Conservation (phyloP, 2,113 vertebrate species). For the Leptobrachium ailaonicum region DNA sequence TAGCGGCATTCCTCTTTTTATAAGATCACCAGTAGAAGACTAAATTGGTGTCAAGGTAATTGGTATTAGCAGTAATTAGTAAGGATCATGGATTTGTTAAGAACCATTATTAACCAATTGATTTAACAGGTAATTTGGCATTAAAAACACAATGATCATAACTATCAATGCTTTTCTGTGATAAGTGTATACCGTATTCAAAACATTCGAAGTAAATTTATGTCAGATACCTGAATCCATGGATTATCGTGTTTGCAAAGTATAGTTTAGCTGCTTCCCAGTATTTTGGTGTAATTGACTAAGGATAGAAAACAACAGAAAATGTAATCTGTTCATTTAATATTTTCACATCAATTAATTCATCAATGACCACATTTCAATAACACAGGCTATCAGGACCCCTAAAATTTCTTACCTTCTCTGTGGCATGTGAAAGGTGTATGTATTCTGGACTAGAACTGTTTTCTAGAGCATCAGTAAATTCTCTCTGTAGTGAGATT, state of each 20-base stretch:
- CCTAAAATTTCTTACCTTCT: neutral
- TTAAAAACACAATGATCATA: too few species aligned
- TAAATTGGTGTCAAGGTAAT: too few species aligned
- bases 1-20: too few species aligned
- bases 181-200: too few species aligned
- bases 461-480: neutral
- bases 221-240: slow-evolving; percentile 28
- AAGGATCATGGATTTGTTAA: too few species aligned
- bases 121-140: too few species aligned
- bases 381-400: too few species aligned
- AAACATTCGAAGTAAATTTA: neutral
- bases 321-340: too few species aligned
- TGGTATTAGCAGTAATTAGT: too few species aligned
- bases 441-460: neutral
- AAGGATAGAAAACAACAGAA: neutral
- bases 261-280: neutral
- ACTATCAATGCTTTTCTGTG: too few species aligned
- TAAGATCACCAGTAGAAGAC: too few species aligned
- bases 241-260: neutral
- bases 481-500: neutral
- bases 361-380: neutral
- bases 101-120: too few species aligned
- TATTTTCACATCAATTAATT: neutral
- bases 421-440: neutral
- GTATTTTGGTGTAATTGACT: slow-evolving; percentile 1